Percentiles rank a stretch among this genome's conserved stretches.
Evolutionary conservation across 2,888 invertebrate species (phyloP).

Genomic region (Chromoteleia sp.): DNA sequence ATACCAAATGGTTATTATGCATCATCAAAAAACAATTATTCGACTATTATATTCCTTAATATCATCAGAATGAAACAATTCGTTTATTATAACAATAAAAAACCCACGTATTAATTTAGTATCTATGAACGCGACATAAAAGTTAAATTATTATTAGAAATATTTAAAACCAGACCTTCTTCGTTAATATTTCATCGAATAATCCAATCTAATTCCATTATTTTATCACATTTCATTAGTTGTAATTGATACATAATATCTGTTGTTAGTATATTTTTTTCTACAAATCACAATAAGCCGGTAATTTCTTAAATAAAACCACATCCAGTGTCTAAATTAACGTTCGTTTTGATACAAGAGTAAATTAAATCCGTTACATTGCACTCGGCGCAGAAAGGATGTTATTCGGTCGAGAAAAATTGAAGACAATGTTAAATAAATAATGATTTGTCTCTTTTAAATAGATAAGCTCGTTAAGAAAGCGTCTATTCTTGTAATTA

Average conservation of each 20-base stretch:
- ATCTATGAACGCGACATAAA: too few relatives aligned
- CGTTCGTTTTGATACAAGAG: constrained; percentile 3
- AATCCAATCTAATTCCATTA: not conserved
- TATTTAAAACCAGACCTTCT: too few relatives aligned
- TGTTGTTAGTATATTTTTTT: constrained; percentile 7
- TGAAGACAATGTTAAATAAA: constrained; percentile 6
- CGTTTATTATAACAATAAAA: too few relatives aligned
- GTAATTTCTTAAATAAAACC: constrained; percentile 30
- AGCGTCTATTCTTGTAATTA: constrained; percentile 21
- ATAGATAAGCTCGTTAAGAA: not conserved
- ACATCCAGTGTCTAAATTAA: constrained; percentile 11
- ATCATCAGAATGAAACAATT: too few relatives aligned
- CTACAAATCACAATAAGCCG: not conserved
- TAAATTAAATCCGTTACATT: not conserved
- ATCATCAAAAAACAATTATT: too few relatives aligned
- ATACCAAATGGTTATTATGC: too few relatives aligned
- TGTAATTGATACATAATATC: constrained; percentile 3
- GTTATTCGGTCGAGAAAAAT: not conserved
- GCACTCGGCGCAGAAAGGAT: constrained; percentile 4
- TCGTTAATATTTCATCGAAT: not conserved
- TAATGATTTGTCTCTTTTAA: constrained; percentile 5
- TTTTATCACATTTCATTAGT: constrained; percentile 13
- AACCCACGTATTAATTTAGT: too few relatives aligned
- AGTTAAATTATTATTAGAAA: too few relatives aligned
- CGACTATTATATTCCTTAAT: too few relatives aligned